Evolutionary conservation across 2,113 vertebrate species (phyloP).

Genomic region (Colinus virginianus): DNA sequence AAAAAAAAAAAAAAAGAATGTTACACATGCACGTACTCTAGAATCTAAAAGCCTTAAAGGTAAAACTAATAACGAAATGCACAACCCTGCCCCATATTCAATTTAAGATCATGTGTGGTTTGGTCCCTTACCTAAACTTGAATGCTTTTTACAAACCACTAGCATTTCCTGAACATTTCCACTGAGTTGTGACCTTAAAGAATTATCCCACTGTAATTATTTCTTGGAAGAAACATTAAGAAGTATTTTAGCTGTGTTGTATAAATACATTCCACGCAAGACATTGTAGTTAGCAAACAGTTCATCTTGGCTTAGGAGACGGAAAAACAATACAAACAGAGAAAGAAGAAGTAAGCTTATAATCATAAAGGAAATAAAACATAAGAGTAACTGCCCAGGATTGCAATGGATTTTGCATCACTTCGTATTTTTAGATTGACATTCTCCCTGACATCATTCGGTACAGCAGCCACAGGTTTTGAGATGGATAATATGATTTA

Average conservation of each 20-base stretch:
- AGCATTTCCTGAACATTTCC: neutral
- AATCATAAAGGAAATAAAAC: neutral
- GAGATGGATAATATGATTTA: neutral
- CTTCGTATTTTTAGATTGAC: neutral
- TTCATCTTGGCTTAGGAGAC: neutral
- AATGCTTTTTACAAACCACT: neutral
- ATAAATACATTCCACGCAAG: neutral
- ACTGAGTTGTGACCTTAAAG: neutral
- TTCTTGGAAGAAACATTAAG: neutral
- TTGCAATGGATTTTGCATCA: neutral
- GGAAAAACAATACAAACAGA: neutral
- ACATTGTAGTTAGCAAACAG: neutral
- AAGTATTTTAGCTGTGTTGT: neutral
- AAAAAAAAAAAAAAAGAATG: neutral
- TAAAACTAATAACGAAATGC: neutral
- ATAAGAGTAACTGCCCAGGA: neutral
- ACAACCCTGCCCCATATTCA: neutral
- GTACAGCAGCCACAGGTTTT: neutral
- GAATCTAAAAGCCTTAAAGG: neutral
- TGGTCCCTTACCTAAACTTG: neutral
- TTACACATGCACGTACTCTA: neutral
- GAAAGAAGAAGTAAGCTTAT: neutral
- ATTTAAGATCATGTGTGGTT: neutral
- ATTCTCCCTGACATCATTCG: neutral
- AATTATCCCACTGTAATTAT: neutral